Base-by-base conservation (phyloP, 2,113 vertebrate species). In the Dasyornis broadbenti region DNA sequence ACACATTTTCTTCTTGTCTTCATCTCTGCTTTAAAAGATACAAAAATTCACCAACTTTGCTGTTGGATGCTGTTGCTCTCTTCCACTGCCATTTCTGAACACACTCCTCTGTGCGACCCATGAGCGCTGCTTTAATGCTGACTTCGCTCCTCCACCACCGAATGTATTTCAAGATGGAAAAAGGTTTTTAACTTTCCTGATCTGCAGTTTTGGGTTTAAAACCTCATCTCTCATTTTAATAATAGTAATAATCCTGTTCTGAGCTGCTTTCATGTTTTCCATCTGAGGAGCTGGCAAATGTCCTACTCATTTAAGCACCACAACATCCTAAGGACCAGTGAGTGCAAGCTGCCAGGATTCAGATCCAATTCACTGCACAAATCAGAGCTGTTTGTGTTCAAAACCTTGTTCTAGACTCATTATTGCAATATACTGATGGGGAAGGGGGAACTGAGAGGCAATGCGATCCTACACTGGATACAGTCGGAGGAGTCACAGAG, bases 201-300 rank as follows among this genome's bases (percentile, higher is more conserved):
- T 88, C 76, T 65, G 79, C 64, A 86, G 63, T 65, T 90, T 50
- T 6, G 42, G 27, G 54, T 86, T 93, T 81, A 77, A 93, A 94
- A 95, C 82, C 68, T 81, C 59, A 80, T 52, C 26, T 88, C 71
- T 92, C 68, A 50, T 87, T 88, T 90, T 75, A 81, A 63, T 79
- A 80, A 73, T 37, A 52, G 75, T 57, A 82, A 83, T 94, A 75
- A 86, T 90, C 73, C 64, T 44, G 12, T 59, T 90, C 72, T 75
- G 88, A 94, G 50, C 69, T 64, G 57, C 54, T 83, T 90, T 77
- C 35, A 8, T 66, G 65, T 54, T 78, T 91, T 69, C 68, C 49
- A 30, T 87, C 63, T 57, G 81, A 95, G 53, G 39, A 85, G 40
- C 59, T 88, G 79, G 88, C 72, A 89, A 47, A 50, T 9, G 40